Percentiles rank a stretch among this genome's conserved stretches.
These are phyloP conservation scores for Parus major DNA, from an alignment of 2,113 vertebrate genomes.

Conservation along the genomic window DNA sequence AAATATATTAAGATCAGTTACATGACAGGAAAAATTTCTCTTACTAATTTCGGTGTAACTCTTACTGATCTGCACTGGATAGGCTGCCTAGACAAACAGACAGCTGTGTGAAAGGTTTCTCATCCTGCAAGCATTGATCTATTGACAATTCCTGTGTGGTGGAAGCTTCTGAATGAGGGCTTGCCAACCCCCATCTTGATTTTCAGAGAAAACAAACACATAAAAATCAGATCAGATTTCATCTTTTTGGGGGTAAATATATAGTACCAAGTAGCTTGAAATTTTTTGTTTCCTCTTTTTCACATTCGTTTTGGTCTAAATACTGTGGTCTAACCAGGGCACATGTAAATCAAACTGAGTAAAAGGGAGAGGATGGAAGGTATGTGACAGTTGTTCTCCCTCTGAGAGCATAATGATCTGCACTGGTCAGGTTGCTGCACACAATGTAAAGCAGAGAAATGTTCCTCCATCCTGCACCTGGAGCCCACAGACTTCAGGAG, in stretches of 20 bases:
- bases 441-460: background rate
- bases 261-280: background rate
- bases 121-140: background rate
- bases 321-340: background rate
- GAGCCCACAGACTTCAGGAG: background rate
- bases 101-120: background rate
- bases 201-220: background rate
- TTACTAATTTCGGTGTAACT: background rate
- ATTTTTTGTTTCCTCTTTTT: background rate
- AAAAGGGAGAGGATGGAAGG: background rate
- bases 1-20: background rate
- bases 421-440: background rate
- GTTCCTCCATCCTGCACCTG: background rate
- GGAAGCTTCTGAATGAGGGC: background rate
- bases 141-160: background rate
- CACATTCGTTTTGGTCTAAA: background rate
- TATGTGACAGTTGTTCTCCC: background rate
- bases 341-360: background rate
- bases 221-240: background rate
- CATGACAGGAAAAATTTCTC: background rate
- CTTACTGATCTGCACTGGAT: background rate
- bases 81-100: background rate
- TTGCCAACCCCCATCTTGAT: background rate
- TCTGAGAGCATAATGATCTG: background rate
- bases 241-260: background rate